Evolutionary conservation across 2,797 vertebrate genomes (phyloP), one percentile per base, ranked within the genome.

Genomic region (Neomorphus geoffroyi): DNA sequence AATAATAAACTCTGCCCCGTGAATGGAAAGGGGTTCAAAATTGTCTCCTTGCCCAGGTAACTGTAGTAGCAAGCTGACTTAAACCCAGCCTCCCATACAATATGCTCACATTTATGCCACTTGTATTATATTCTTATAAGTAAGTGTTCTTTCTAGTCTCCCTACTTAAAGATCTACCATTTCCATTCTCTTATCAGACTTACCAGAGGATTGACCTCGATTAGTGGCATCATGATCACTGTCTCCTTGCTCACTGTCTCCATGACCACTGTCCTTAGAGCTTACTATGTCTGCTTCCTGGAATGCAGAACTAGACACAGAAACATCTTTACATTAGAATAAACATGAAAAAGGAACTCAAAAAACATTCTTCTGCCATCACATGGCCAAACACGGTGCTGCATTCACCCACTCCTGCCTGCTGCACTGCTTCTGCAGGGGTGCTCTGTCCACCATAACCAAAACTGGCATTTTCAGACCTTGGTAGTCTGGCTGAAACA

Each of bases 251-350:
- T 99, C 99, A 85, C 99, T 99, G 98, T 99, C 99, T 91, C 99
- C 99, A 57, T 99, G 99, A 92, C 99, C 99, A 89, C 99, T 99
- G 98, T 99, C 99, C 98, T 99, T 99, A 92, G 99, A 99, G 98
- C 99, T 99, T 95, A 99, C 99, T 96, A 99, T 98, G 97, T 99
- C 99, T 67, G 99, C 99, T 97, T 99, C 99, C 98, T 99, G 99
- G 98, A 99, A 99, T 46, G 99, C 99, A 95, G 99, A 99, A 96
- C 99, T 99, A 98, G 93, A 98, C 97, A 98, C 84, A 97, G 95
- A 98, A 96, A 97, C 93, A 95, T 88, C 94, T 92, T 92, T 93
- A 95, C 91, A 94, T 97, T 97, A 97, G 96, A 96, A 98, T 86
- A 67, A 96, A 95, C 93, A 96, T 77, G 81, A 86, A 88, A 96